A percentile compares a stretch with the other conserved stretches of the same genome.
phyloP scores from a whole-genome alignment of 2,888 invertebrate species.

The Volucella bombylans region DNA sequence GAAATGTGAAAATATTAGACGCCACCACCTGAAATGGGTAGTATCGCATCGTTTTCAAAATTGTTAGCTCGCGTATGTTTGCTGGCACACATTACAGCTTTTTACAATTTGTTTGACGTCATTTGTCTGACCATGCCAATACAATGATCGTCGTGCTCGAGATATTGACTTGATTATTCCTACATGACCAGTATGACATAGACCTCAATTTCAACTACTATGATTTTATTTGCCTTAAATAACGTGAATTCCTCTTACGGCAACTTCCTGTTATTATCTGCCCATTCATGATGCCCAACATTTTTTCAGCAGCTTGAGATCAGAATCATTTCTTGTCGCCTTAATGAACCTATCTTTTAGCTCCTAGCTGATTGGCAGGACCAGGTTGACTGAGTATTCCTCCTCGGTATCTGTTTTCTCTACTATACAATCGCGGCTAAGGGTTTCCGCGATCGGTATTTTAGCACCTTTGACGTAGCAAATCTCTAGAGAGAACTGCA shows the following conservation, averaged over 20 bases:
- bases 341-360: background rate
- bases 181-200: too few species aligned
- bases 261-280: slow-evolving; percentile 1
- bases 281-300: background rate
- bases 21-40: slow-evolving; percentile 4
- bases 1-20: slow-evolving; percentile 11
- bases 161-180: too few species aligned
- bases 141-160: too few species aligned
- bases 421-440: background rate
- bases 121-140: too few species aligned
- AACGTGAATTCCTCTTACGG: background rate
- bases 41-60: too few species aligned
- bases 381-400: background rate
- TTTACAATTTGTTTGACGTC: too few species aligned
- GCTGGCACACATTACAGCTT: too few species aligned
- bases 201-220: too few species aligned
- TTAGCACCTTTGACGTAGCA: background rate
- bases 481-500: too few species aligned
- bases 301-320: background rate
- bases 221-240: too few species aligned
- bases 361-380: background rate
- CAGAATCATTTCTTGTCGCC: background rate
- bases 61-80: too few species aligned
- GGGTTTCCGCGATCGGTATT: background rate
- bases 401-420: background rate